phyloP scores from a whole-genome alignment of 2,113 vertebrate genomes.

The Thermophis baileyi region DNA sequence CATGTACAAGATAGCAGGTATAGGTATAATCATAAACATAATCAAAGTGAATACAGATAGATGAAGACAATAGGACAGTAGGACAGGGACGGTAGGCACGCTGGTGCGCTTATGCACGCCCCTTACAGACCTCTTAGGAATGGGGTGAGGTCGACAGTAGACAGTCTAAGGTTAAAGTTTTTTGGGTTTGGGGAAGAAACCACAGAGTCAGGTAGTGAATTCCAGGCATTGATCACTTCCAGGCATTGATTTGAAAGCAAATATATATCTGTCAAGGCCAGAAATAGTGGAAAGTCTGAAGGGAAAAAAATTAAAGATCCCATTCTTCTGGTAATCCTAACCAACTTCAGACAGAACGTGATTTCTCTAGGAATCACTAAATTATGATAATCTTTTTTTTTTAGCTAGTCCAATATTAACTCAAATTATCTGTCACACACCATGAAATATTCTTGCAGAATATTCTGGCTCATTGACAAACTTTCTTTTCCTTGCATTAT shows the following conservation, averaged over 20 bases:
- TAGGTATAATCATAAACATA: too few species aligned
- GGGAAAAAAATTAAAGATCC: neutral
- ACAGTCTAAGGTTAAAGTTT: too few species aligned
- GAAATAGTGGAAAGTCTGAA: constrained; percentile 3
- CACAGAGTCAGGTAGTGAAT: too few species aligned
- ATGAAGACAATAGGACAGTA: too few species aligned
- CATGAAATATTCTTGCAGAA: neutral
- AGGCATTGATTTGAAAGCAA: constrained; percentile 36
- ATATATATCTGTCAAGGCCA: neutral
- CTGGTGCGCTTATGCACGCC: too few species aligned
- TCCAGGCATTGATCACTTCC: too few species aligned
- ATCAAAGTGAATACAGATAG: too few species aligned
- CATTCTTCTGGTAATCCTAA: neutral
- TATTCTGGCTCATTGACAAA: neutral
- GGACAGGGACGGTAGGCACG: too few species aligned
- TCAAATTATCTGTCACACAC: neutral
- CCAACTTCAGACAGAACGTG: neutral
- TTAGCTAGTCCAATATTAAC: neutral
- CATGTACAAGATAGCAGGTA: too few species aligned
- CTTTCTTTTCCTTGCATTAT: neutral
- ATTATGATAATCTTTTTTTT: neutral
- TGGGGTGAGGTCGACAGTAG: too few species aligned
- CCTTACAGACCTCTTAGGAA: too few species aligned
- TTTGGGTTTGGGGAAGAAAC: too few species aligned
- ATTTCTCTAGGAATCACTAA: neutral